Base-by-base conservation (phyloP, 2,113 vertebrate species). In the Ariopsis seemanni region DNA sequence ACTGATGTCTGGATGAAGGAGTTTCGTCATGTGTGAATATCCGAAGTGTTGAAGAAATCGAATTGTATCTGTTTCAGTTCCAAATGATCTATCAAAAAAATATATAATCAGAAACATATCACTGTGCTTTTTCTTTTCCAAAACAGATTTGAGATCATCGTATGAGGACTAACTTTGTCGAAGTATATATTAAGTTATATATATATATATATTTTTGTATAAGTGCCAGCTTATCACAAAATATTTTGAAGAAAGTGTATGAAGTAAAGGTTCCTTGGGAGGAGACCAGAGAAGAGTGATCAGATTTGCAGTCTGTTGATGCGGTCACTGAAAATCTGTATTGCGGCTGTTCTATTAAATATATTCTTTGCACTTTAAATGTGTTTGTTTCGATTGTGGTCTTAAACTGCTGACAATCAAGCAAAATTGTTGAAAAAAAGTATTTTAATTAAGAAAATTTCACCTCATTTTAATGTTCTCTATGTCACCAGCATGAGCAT, bases 271-370 rank as follows among this genome's bases (percentile, higher is more conserved):
- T n/a, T 25, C 1, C 2, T 27, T 74, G 17, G 34, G 17, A 69
- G 2, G 27, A 55, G 48, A 72, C 69, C 55, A 22, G 50, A 71
- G 86, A 25, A 63, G 71, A 27, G 42, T n/a, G 27, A 27, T 9
- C 42, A 22, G 67, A 67, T 77, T 71, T 72, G 55, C 48, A 15
- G 42, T 71, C 60, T 65, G 58, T 83, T 92, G 87, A 11, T 91
- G 89, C 88, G 84, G 79, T 90, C 83, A 89, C 89, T 82, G 60
- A 27, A 67, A 85, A 86, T 87, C 87, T 92, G 90, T 94, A 91
- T 72, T 87, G 77, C 91, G 89, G 60, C 63, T 86, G 91, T 88
- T 89, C 90, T 83, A 95, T 92, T 95, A 95, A 95, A 95, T n/a
- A 77, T 74, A 30, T n/a, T 57, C 87, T 93, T 94, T 93, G 89